Evolutionary conservation across 2,113 vertebrate genomes (phyloP).

Genomic region (Gallinago media): DNA sequence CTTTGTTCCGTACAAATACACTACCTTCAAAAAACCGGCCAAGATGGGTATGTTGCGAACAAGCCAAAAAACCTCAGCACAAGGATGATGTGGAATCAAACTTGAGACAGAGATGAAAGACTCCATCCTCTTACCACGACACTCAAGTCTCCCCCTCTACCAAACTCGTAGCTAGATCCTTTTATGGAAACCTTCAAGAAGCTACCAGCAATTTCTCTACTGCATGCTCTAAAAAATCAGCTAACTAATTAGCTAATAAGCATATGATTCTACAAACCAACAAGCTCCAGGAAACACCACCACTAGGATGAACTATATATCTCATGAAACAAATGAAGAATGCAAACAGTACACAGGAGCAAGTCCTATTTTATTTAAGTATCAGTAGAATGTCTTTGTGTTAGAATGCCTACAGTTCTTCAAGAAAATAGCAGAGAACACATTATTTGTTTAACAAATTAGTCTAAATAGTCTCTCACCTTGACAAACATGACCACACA

Average conservation of each 20-base stretch:
- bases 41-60: not conserved
- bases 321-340: not conserved
- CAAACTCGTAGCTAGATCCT: not conserved
- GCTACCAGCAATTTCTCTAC: not conserved
- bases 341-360: not conserved
- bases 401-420: not conserved
- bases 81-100: not conserved
- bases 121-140: not conserved
- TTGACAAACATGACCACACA: constrained; percentile 99
- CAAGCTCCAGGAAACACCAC: not conserved
- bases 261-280: not conserved
- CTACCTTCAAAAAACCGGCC: not conserved
- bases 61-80: not conserved
- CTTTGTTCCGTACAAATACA: not conserved
- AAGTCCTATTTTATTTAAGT: not conserved
- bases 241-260: not conserved
- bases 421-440: not conserved
- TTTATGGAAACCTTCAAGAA: not conserved
- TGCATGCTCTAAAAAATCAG: not conserved
- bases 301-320: not conserved
- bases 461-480: constrained; percentile 76
- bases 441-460: not conserved
- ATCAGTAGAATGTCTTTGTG: not conserved
- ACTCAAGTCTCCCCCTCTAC: not conserved
- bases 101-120: not conserved